Evolutionary conservation across 1,140 invertebrate species (phyloP).

Genomic region (Oryctes rhinoceros): DNA sequence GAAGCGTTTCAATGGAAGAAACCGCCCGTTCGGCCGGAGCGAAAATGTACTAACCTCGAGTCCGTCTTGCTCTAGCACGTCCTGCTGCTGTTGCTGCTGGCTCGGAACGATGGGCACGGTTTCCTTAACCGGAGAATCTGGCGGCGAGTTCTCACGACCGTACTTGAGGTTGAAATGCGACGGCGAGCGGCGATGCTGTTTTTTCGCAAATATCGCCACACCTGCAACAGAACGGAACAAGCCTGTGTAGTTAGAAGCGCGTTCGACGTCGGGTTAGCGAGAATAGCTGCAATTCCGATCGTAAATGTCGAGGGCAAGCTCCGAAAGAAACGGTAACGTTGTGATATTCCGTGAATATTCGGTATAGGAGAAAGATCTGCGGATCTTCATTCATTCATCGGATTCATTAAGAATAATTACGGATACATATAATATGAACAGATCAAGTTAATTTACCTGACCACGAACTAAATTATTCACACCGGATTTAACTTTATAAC

Average conservation of each 20-base stretch:
- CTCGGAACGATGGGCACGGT: conserved; percentile 44
- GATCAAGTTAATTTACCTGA: no score
- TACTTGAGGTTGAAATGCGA: conserved; percentile 83
- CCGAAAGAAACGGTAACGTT: not conserved
- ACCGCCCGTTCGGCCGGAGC: not conserved
- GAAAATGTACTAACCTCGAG: conserved; percentile 52
- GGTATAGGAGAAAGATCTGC: no score
- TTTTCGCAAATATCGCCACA: conserved; percentile 65
- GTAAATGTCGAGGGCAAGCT: conserved; percentile 6
- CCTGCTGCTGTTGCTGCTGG: conserved; percentile 40
- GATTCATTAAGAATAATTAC: no score
- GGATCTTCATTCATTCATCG: no score
- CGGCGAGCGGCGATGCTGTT: conserved; percentile 74
- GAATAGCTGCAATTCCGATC: conserved; percentile 9
- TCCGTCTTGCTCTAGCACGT: conserved; percentile 54
- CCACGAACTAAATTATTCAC: no score
- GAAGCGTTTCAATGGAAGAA: conserved; percentile 29
- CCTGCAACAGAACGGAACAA: conserved; percentile 50
- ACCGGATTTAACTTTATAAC: no score
- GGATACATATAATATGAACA: no score
- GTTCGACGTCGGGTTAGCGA: not conserved
- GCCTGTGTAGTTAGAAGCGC: not conserved
- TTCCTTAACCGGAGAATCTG: conserved; percentile 69
- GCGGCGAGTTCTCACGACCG: conserved; percentile 72
- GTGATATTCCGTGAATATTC: no score